phyloP scores from a whole-genome alignment of 2,113 vertebrate species.

The Mus spicilegus region DNA sequence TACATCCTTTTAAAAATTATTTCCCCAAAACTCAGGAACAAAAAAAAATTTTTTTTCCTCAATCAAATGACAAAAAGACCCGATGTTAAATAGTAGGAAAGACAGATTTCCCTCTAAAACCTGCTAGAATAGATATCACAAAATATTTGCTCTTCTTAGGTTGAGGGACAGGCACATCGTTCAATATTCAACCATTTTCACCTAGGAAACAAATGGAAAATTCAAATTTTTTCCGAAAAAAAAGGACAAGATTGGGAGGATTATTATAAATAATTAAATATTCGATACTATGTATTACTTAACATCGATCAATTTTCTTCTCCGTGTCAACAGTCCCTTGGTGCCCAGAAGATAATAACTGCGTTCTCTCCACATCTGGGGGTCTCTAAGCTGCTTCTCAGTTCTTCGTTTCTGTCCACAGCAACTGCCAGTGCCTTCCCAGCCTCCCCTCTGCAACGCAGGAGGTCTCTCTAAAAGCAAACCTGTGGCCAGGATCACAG shows the following conservation, averaged over 20 bases:
- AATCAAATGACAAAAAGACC: not conserved
- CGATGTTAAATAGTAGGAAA: not conserved
- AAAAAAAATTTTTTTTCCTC: not conserved
- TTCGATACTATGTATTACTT: not conserved
- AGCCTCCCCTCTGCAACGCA: not conserved
- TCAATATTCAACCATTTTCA: conserved; percentile 9
- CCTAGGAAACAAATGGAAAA: not conserved
- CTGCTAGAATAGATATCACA: not conserved
- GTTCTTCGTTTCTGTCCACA: not conserved
- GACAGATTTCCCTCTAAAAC: conserved; percentile 1
- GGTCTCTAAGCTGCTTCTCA: not conserved
- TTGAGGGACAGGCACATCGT: not conserved
- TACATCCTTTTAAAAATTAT: conserved; percentile 9
- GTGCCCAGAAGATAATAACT: not conserved
- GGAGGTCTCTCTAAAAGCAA: not conserved
- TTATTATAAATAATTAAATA: conserved; percentile 10
- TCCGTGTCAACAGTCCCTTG: not conserved
- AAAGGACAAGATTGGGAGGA: not conserved
- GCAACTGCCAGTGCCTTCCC: not conserved
- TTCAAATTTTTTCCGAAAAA: conserved; percentile 19
- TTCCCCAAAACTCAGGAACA: conserved; percentile 37
- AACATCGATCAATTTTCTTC: not conserved
- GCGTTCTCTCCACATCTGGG: not conserved
- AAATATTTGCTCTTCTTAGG: not conserved
- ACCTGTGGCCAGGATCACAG: not conserved